Evolutionary conservation across 2,888 invertebrate species (phyloP), one percentile per base, ranked within the genome.

Genomic region (Osmoderma eremita): DNA sequence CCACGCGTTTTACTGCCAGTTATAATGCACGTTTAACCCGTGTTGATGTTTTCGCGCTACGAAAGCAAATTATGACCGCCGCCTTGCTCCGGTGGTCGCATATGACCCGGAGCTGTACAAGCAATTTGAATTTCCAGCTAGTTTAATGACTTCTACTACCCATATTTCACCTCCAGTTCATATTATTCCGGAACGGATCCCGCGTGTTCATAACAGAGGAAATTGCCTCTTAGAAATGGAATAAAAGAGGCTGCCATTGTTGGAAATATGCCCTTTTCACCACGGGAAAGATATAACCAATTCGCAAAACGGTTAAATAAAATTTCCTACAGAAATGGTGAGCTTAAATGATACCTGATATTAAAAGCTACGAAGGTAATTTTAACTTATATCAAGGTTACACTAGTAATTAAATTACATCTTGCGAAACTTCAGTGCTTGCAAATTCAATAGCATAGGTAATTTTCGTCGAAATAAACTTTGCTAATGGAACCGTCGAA

Each of bases 401-500:
- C n/a, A n/a, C n/a, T n/a, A n/a, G n/a, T n/a, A n/a, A 30, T 30
- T 2, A 8, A 30, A 30, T 30, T 30, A 30, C 30, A 30, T n/a
- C n/a, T n/a, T n/a, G n/a, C 6, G 6, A 2, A 1, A 30, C 30
- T 30, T 3, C 1, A 30, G 30, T 6, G 30, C 8, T 3, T 30
- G 30, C 1, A 30, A 6, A 30, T 30, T 30, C 8, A 3, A 30
- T 30, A 30, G 50, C n/a, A 13, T 24, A 51, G 30, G 30, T 51
- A 30, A 51, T 51, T 51, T 51, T 51, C 22, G 12, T 30, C n/a
- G n/a, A 30, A n/a, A 30, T 15, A 30, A 30, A 51, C 24, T 30
- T 54, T 56, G 20, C 41, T 56, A 41, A 18, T 56, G 41, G 42
- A 42, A 56, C 22, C 42, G 13, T 39, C 24, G 42, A 22, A 56